Evolutionary conservation across 2,888 invertebrate species (phyloP).

Genomic region (Hipparchia semele): DNA sequence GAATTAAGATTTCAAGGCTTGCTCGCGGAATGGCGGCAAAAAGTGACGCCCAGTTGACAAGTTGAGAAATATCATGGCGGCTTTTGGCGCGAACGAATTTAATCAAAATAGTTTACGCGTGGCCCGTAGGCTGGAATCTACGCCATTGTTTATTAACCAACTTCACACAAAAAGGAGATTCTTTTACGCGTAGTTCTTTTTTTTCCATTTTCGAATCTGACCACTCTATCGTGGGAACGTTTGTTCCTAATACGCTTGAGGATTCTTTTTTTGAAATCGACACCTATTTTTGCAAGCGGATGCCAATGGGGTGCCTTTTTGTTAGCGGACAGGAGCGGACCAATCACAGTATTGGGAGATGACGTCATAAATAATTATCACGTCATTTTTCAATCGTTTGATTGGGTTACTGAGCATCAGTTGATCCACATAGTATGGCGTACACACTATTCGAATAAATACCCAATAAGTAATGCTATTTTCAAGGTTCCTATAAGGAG

Average conservation of each 20-base stretch:
- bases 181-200: background rate
- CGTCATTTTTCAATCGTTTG: no score
- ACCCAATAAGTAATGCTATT: no score
- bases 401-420: no score
- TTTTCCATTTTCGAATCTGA: conserved; percentile 38
- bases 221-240: conserved; percentile 46
- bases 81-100: conserved; percentile 77
- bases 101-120: conserved; percentile 83
- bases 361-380: conserved; percentile 67
- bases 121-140: conserved; percentile 49
- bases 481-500: no score
- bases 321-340: no score
- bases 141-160: conserved; percentile 47
- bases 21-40: conserved; percentile 69
- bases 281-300: conserved; percentile 43
- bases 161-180: background rate
- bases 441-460: no score
- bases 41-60: conserved; percentile 69
- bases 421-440: no score
- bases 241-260: conserved; percentile 23
- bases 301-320: conserved; percentile 38
- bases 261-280: conserved; percentile 43
- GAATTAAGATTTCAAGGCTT: conserved; percentile 79
- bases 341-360: conserved; percentile 48
- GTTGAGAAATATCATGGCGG: conserved; percentile 75